phyloP scores from a whole-genome alignment of 2,113 vertebrate species.

The Dinomys branickii region DNA sequence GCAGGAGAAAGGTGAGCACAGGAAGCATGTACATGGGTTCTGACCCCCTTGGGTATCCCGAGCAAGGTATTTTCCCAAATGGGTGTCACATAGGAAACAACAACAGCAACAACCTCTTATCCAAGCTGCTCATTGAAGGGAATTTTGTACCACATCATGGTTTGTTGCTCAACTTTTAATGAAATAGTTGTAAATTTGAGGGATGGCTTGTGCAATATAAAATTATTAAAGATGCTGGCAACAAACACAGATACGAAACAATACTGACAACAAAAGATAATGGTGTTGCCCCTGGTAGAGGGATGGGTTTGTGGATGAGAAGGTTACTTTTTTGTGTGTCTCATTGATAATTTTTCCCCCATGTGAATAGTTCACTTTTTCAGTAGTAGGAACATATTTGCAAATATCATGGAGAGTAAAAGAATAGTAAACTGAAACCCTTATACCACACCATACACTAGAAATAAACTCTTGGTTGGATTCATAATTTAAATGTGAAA shows the following conservation, averaged over 20 bases:
- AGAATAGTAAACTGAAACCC: neutral
- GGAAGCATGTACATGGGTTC: rapidly evolving
- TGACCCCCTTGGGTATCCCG: neutral
- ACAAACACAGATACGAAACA: neutral
- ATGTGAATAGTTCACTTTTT: neutral
- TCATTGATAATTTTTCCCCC: neutral
- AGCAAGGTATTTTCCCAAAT: neutral
- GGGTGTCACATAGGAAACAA: neutral
- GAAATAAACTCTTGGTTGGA: neutral
- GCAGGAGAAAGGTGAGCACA: neutral
- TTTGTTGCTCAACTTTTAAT: neutral
- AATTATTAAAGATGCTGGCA: neutral
- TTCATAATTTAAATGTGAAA: neutral
- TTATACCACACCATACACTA: neutral
- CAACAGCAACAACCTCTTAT: neutral
- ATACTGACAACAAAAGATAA: neutral
- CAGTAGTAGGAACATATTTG: neutral
- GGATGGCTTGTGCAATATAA: neutral
- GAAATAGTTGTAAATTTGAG: neutral
- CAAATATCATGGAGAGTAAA: neutral
- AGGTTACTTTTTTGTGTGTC: neutral
- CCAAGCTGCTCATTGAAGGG: neutral
- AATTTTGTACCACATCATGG: neutral
- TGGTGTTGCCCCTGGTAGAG: neutral
- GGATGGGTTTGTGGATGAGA: neutral